These are phyloP conservation scores for Petrocephalus sullivani DNA, from an alignment of 2,797 vertebrate genomes.

Conservation along the genomic window DNA sequence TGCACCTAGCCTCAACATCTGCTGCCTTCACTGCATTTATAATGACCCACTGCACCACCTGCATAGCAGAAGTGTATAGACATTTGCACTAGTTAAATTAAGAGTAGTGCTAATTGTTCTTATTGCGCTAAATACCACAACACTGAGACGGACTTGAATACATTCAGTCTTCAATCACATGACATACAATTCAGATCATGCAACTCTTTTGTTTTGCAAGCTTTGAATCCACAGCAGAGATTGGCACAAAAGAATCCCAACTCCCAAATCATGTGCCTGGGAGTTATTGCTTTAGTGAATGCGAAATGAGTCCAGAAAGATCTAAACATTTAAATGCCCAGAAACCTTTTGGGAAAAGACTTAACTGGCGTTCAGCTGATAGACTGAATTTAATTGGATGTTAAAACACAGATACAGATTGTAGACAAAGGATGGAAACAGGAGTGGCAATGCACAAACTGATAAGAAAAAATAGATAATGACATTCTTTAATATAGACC, in stretches of 20 bases:
- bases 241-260: not conserved
- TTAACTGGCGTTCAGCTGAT: not conserved
- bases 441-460: not conserved
- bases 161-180: not conserved
- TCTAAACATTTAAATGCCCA: not conserved
- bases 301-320: not conserved
- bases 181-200: not conserved
- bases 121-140: not conserved
- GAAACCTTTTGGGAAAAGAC: not conserved
- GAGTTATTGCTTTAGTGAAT: not conserved
- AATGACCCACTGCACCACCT: not conserved
- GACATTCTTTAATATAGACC: not conserved
- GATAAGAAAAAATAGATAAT: not conserved
- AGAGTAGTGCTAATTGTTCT: not conserved
- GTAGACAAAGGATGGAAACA: not conserved
- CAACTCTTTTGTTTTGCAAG: not conserved
- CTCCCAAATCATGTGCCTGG: not conserved
- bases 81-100: not conserved
- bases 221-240: not conserved
- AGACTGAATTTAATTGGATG: not conserved
- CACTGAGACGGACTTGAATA: not conserved
- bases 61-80: not conserved
- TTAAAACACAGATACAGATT: not conserved
- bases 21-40: not conserved
- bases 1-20: not conserved